These are phyloP conservation scores for Pelobates cultripes DNA, from an alignment of 2,797 vertebrate species.

Conservation along the genomic window DNA sequence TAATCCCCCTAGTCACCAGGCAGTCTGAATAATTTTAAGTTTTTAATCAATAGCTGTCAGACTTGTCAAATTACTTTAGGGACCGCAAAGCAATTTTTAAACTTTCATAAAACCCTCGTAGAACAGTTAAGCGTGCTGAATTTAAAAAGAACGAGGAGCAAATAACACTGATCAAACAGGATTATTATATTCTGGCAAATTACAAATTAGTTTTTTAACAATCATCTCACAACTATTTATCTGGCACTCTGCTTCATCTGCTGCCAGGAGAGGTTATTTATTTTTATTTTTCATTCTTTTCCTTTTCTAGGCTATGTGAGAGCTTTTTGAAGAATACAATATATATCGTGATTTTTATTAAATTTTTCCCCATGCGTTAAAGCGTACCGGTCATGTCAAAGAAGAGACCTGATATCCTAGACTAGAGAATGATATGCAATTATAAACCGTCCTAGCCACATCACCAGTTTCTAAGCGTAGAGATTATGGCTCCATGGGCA, in stretches of 20 bases:
- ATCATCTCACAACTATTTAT: constrained; percentile 60
- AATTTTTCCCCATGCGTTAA: no score
- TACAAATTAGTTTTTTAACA: constrained; percentile 66
- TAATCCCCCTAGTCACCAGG: constrained; percentile 72
- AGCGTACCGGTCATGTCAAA: no score
- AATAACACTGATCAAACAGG: constrained; percentile 66
- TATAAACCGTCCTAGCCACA: no score
- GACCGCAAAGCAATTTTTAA: constrained; percentile 79
- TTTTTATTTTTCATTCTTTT: no score
- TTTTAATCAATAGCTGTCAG: constrained; percentile 83
- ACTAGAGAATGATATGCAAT: no score
- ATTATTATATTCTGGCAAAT: constrained; percentile 66
- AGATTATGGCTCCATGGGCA: no score
- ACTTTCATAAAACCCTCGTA: constrained; percentile 76
- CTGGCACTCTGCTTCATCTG: constrained; percentile 30
- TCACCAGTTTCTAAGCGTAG: no score
- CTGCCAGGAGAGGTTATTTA: constrained; percentile 18
- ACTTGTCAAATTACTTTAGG: constrained; percentile 80
- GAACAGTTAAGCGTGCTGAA: constrained; percentile 70
- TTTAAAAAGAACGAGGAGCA: constrained; percentile 66
- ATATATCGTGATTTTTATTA: no score
- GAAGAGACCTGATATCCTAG: no score
- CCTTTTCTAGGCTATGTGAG: no score
- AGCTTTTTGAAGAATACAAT: no score
- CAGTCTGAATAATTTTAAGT: constrained; percentile 75